Percentiles rank a stretch among this genome's conserved stretches.
These are phyloP conservation scores for Physella acuta DNA, from an alignment of 1,140 invertebrate genomes.

Conservation along the genomic window DNA sequence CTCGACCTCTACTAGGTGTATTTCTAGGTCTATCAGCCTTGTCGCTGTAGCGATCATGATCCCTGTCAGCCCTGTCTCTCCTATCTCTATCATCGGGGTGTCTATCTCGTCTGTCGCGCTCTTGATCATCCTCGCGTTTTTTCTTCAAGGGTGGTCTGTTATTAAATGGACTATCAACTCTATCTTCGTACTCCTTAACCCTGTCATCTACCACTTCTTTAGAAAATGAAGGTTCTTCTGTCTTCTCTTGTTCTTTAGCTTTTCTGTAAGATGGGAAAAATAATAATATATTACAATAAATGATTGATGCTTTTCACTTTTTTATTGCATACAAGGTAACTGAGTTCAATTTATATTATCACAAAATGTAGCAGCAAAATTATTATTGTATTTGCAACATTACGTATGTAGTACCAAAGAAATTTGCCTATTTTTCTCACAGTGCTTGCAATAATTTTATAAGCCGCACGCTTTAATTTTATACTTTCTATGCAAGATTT, in stretches of 20 bases:
- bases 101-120: slow-evolving; percentile 28
- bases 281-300: too few relatives aligned
- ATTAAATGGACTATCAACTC: slow-evolving; percentile 27
- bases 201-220: slow-evolving; percentile 17
- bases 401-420: too few relatives aligned
- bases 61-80: slow-evolving; percentile 30
- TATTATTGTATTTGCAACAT: too few relatives aligned
- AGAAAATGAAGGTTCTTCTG: slow-evolving; percentile 20
- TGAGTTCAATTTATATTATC: too few relatives aligned
- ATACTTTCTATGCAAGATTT: too few relatives aligned
- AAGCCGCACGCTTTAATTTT: too few relatives aligned
- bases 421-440: too few relatives aligned
- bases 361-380: too few relatives aligned
- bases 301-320: too few relatives aligned
- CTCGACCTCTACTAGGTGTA: slow-evolving; percentile 42
- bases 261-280: slow-evolving; percentile 16
- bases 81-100: slow-evolving; percentile 28
- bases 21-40: slow-evolving; percentile 25
- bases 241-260: slow-evolving; percentile 27
- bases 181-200: slow-evolving; percentile 18
- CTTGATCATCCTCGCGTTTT: slow-evolving; percentile 34
- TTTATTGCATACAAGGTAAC: too few relatives aligned
- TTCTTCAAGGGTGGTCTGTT: slow-evolving; percentile 38
- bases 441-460: too few relatives aligned
- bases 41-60: slow-evolving; percentile 26